These are phyloP conservation scores for Drosophila equinoxialis DNA, from an alignment of 1,140 invertebrate genomes.

Conservation along the genomic window DNA sequence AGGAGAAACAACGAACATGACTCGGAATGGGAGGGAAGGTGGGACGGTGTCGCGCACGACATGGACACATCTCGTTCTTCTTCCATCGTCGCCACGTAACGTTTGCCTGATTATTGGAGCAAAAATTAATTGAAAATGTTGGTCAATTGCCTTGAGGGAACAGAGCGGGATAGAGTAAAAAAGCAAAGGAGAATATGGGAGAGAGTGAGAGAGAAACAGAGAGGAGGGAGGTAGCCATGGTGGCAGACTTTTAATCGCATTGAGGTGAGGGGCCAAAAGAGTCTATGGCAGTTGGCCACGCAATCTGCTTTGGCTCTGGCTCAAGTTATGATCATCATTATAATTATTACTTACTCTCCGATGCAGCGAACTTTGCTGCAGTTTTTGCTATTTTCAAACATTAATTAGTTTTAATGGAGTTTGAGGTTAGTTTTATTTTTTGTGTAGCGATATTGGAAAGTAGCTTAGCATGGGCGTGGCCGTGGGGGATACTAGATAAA, in stretches of 20 bases:
- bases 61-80: constrained; percentile 16
- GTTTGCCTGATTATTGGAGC: constrained; percentile 78
- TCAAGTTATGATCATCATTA: constrained; percentile 41
- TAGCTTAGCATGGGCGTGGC: not conserved
- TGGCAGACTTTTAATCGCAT: no score
- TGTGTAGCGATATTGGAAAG: constrained; percentile 27
- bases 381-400: constrained; percentile 31
- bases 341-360: constrained; percentile 46
- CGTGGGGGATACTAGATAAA: not conserved
- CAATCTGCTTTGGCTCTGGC: constrained; percentile 38
- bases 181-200: not conserved
- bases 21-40: not conserved
- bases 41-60: constrained; percentile 10
- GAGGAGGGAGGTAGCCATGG: not conserved
- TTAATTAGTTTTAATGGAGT: constrained; percentile 73
- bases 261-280: not conserved
- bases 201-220: not conserved
- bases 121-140: constrained; percentile 83
- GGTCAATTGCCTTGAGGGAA: constrained; percentile 74
- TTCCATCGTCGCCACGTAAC: constrained; percentile 42
- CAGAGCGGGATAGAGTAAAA: not conserved
- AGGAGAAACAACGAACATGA: not conserved
- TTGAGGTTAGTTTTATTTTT: constrained; percentile 19
- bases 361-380: constrained; percentile 43
- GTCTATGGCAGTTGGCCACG: constrained; percentile 9